Percentiles rank a stretch among this genome's conserved stretches.
These are phyloP conservation scores for Aphyosemion australe DNA, from an alignment of 2,113 vertebrate species.

Conservation along the genomic window DNA sequence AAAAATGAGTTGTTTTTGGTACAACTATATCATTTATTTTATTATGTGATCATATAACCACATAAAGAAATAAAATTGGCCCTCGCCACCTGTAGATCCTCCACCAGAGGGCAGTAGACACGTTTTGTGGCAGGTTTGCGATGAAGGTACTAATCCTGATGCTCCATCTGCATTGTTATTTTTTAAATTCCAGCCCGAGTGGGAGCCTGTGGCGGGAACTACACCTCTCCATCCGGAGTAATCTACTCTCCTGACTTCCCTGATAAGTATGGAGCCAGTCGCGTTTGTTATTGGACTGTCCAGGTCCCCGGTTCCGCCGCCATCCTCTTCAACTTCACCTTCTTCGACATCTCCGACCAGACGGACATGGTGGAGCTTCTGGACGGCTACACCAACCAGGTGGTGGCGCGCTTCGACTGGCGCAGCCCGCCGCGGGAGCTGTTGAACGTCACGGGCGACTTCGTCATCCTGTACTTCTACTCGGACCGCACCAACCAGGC, in stretches of 20 bases:
- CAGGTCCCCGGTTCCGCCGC: slow-evolving; percentile 85
- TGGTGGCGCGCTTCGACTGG: slow-evolving; percentile 89
- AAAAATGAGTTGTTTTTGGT: too few relatives aligned
- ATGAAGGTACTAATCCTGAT: too few relatives aligned
- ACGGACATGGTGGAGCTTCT: slow-evolving; percentile 96
- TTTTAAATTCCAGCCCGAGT: slow-evolving; percentile 81
- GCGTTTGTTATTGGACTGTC: slow-evolving; percentile 96
- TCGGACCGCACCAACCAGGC: slow-evolving; percentile 93
- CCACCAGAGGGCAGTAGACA: too few relatives aligned
- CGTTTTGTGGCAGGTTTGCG: too few relatives aligned
- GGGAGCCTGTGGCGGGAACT: slow-evolving; percentile 94
- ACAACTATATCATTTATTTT: too few relatives aligned
- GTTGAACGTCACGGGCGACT: slow-evolving; percentile 90
- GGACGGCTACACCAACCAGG: slow-evolving; percentile 88
- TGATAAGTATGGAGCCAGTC: slow-evolving; percentile 85
- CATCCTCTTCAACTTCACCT: slow-evolving; percentile 91
- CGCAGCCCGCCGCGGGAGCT: slow-evolving; percentile 84
- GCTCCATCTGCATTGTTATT: too few relatives aligned
- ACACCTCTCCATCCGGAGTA: slow-evolving; percentile 84
- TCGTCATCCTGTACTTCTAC: slow-evolving; percentile 94
- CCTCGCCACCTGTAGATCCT: too few relatives aligned
- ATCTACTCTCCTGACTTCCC: slow-evolving; percentile 97
- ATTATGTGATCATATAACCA: too few relatives aligned
- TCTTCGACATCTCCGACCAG: slow-evolving; percentile 93
- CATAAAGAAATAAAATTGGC: too few relatives aligned